phyloP scores from a whole-genome alignment of 2,888 invertebrate genomes.

The Stegophylla sp. region DNA sequence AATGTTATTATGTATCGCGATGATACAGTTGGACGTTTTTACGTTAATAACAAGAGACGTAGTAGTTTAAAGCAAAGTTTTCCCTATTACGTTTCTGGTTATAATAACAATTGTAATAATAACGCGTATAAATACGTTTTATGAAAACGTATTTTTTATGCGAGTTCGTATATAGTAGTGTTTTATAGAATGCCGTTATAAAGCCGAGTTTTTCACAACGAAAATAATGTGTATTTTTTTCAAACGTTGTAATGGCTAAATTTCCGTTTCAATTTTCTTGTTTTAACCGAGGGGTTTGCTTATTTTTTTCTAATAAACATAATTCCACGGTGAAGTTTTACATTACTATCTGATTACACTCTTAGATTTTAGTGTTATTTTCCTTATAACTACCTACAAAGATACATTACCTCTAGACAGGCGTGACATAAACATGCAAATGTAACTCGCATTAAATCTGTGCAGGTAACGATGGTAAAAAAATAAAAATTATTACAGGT shows the following conservation, averaged over 20 bases:
- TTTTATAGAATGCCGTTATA: slow-evolving; percentile 11
- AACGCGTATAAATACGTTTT: slow-evolving; percentile 3
- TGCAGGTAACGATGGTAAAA: slow-evolving; percentile 10
- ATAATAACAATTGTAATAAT: background rate
- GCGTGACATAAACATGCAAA: background rate
- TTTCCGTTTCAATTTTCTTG: slow-evolving; percentile 32
- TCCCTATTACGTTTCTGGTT: background rate
- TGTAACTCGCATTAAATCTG: background rate
- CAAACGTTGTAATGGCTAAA: slow-evolving; percentile 10
- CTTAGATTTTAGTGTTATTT: slow-evolving; percentile 12
- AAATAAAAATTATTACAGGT: slow-evolving; percentile 1
- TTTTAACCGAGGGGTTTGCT: background rate
- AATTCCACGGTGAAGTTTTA: slow-evolving; percentile 10
- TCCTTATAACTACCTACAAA: background rate
- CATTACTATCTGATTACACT: slow-evolving; percentile 35
- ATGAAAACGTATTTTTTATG: slow-evolving; percentile 20
- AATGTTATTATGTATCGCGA: too few species aligned
- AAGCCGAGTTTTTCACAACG: slow-evolving; percentile 6
- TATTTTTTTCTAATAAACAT: slow-evolving; percentile 13
- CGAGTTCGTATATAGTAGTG: background rate
- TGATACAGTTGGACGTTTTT: too few species aligned
- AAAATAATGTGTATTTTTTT: slow-evolving; percentile 1
- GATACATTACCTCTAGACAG: slow-evolving; percentile 9
- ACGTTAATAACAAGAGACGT: background rate
- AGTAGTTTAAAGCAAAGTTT: too few species aligned